These are phyloP conservation scores for Anorthoa munda DNA, from an alignment of 2,888 invertebrate species.

Conservation along the genomic window DNA sequence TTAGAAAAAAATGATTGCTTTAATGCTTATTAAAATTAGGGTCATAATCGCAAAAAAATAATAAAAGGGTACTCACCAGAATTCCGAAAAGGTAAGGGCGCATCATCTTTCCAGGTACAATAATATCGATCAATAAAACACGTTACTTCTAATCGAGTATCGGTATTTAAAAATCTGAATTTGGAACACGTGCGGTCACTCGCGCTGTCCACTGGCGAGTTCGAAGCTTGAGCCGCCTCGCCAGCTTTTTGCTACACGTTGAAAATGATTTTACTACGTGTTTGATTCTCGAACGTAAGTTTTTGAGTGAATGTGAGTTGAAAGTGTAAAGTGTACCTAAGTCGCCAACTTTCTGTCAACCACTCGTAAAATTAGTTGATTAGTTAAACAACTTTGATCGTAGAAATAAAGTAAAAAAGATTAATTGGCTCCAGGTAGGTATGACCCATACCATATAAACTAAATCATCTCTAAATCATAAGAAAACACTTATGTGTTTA, in stretches of 20 bases:
- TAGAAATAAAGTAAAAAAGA: no score
- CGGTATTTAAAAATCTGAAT: constrained; percentile 62
- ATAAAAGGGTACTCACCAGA: constrained; percentile 72
- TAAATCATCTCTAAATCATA: no score
- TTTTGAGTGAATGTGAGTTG: constrained; percentile 7
- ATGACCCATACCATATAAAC: no score
- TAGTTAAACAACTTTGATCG: no score
- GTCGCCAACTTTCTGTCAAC: neutral
- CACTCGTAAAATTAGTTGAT: neutral
- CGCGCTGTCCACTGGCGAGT: constrained; percentile 74
- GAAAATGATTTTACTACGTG: constrained; percentile 67
- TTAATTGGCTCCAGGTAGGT: no score
- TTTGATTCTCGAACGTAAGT: constrained; percentile 69
- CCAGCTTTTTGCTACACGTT: constrained; percentile 80
- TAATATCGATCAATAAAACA: constrained; percentile 64
- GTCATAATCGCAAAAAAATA: constrained; percentile 9
- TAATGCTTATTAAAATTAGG: neutral
- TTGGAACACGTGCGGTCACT: constrained; percentile 71
- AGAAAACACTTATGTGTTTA: no score
- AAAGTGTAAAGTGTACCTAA: neutral
- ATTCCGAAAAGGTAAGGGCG: constrained; percentile 73
- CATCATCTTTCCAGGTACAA: constrained; percentile 68
- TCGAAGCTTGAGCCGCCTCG: constrained; percentile 71
- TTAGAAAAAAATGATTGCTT: neutral
- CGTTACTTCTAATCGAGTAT: constrained; percentile 55